Percentiles rank a stretch among this genome's conserved stretches.
Evolutionary conservation across 2,113 vertebrate species (phyloP).

Genomic region (Passer domesticus): DNA sequence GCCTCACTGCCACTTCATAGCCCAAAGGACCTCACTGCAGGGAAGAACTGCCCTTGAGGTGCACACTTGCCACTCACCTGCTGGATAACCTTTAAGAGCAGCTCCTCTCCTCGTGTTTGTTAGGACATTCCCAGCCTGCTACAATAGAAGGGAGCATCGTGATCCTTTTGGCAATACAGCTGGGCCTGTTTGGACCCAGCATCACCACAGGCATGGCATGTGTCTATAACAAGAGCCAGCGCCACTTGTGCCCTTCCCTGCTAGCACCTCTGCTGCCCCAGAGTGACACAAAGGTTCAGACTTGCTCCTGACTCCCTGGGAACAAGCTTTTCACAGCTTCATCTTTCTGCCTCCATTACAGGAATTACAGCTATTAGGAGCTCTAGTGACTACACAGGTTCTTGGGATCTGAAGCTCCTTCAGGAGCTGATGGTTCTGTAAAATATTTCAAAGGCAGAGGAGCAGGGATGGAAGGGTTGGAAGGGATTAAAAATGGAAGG

Average conservation of each 20-base stretch:
- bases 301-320: neutral
- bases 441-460: neutral
- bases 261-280: neutral
- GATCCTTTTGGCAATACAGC: neutral
- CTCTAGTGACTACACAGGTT: neutral
- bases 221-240: neutral
- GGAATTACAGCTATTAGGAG: neutral
- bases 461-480: neutral
- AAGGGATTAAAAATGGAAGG: neutral
- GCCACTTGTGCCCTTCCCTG: neutral
- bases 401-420: neutral
- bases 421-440: neutral
- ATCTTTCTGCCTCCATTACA: neutral
- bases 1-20: neutral
- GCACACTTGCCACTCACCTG: neutral
- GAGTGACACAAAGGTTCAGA: neutral
- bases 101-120: neutral
- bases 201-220: neutral
- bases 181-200: neutral
- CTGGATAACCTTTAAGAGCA: neutral
- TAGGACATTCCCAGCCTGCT: neutral
- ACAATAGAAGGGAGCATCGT: rapidly evolving
- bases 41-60: neutral
- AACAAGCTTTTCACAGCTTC: neutral
- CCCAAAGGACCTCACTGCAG: neutral